Evolutionary conservation across 2,797 vertebrate species (phyloP), one percentile per base, ranked within the genome.

Genomic region (Gymnoscopelus microlampas): DNA sequence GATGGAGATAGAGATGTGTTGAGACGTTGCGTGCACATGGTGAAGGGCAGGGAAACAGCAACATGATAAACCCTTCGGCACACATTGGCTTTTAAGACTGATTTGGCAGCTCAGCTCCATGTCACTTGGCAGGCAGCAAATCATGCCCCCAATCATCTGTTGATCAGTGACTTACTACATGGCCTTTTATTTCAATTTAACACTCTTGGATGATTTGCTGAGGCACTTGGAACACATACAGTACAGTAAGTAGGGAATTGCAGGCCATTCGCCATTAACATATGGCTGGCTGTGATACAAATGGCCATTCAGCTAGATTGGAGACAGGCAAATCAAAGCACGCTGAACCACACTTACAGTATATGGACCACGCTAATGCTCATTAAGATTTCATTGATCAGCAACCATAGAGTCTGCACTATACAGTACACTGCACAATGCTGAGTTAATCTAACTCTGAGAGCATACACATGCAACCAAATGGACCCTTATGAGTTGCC

Each of bases 31-130:
- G 87, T 88, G 87, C 86, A 89, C 86, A 90, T 76, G 82, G 80
- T n/a, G 12, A 67, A 77, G 78, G 85, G 85, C 84, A 79, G 78
- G 74, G 79, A 85, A 88, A 88, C 80, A 88, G 88, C 87, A 88
- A 89, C 79, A 85, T 81, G 82, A 87, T 90, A 88, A 91, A 87
- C 83, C 82, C 81, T 78, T 85, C 82, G 85, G 78, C 87, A 72
- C 85, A 85, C 74, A 76, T 84, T 79, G 77, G 77, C 83, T 81
- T 86, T 88, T 79, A 89, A 90, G 84, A 79, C 77, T 87, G 81
- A 87, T 86, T 91, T 91, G 89, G 88, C 89, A 90, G 85, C 77
- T 71, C 68, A 19, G 79, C 74, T 74, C 79, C 63, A 23, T 73
- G 82, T 81, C 82, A 85, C 85, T 79, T 90, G 90, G 86, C 90